Evolutionary conservation across 2,797 vertebrate species (phyloP).

Genomic region (Garrulus glandarius): DNA sequence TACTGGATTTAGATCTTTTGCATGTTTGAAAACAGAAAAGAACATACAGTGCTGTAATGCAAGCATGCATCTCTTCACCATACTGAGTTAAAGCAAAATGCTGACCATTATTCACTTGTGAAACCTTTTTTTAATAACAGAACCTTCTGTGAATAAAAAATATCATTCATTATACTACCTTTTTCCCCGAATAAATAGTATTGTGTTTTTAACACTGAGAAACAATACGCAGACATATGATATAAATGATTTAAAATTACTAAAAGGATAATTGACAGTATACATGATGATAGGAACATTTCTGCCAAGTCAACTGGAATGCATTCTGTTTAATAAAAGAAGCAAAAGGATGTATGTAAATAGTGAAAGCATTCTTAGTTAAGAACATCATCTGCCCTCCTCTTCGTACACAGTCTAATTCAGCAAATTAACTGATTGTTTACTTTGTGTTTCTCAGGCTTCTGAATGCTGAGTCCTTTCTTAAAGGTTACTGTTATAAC

Average conservation of each 20-base stretch:
- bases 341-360: constrained; percentile 28
- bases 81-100: background rate
- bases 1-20: background rate
- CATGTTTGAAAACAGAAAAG: background rate
- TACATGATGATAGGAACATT: constrained; percentile 23
- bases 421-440: constrained; percentile 49
- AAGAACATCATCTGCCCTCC: constrained; percentile 47
- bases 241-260: constrained; percentile 41
- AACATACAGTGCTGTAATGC: background rate
- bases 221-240: background rate
- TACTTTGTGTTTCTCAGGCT: constrained; percentile 28
- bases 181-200: constrained; percentile 31
- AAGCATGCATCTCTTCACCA: background rate
- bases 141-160: constrained; percentile 22
- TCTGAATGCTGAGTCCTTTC: constrained; percentile 10
- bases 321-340: constrained; percentile 56
- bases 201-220: constrained; percentile 40
- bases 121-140: background rate
- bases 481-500: constrained; percentile 59
- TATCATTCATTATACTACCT: background rate
- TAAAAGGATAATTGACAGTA: constrained; percentile 54
- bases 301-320: constrained; percentile 54
- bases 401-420: constrained; percentile 34
- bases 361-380: constrained; percentile 46
- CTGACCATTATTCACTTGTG: background rate